Percentiles rank a stretch among this genome's conserved stretches.
These are phyloP conservation scores for Macrotis lagotis DNA, from an alignment of 2,113 vertebrate species.

Conservation along the genomic window DNA sequence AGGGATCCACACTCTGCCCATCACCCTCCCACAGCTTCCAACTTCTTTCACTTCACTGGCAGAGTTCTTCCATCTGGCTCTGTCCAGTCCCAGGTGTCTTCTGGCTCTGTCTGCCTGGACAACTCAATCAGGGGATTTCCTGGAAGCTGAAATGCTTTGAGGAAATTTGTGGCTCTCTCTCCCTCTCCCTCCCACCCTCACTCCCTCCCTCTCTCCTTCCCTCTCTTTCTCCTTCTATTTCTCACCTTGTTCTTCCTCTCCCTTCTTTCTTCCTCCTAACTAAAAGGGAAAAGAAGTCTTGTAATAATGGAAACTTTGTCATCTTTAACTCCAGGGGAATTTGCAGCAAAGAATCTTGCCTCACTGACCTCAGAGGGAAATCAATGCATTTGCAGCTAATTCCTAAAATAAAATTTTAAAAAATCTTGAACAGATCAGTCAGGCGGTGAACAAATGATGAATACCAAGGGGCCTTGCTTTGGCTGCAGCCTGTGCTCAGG, in stretches of 20 bases:
- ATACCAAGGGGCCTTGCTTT: not conserved
- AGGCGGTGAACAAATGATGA: not conserved
- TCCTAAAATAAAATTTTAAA: not conserved
- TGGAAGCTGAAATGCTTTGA: not conserved
- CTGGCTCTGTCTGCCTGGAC: not conserved
- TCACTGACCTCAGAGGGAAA: not conserved
- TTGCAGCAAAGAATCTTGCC: not conserved
- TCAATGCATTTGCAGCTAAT: not conserved
- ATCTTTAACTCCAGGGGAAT: not conserved
- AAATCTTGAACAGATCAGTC: not conserved
- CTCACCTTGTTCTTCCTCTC: not conserved
- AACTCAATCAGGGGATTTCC: not conserved
- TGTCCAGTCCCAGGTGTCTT: not conserved
- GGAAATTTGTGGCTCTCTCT: not conserved
- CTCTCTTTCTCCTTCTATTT: too few species aligned
- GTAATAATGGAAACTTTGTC: not conserved
- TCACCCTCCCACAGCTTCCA: not conserved
- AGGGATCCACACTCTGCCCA: not conserved
- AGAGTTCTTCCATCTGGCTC: not conserved
- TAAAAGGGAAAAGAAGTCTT: not conserved
- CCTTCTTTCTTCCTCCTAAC: not conserved
- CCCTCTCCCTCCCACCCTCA: too few species aligned
- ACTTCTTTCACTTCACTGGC: not conserved
- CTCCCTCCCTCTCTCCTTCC: too few species aligned
- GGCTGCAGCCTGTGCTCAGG: not conserved